Evolutionary conservation across 1,140 invertebrate species (phyloP).

Genomic region (Phocides pigmalion): DNA sequence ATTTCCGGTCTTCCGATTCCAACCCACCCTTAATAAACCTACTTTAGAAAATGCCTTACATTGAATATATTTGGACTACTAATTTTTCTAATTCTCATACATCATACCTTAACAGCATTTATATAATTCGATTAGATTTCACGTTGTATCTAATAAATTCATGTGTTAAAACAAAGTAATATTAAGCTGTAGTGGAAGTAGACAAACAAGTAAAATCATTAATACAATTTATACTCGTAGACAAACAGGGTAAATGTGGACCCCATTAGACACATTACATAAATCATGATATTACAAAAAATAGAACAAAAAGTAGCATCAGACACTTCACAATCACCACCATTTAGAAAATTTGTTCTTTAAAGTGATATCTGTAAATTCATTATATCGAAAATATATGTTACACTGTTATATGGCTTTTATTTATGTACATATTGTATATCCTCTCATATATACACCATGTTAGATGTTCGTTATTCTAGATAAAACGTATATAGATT

Average conservation of each 20-base stretch:
- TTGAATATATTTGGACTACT: constrained; percentile 20
- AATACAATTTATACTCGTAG: constrained; percentile 12
- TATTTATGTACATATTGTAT: constrained; percentile 68
- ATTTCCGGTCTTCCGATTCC: constrained; percentile 37
- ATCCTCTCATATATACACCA: constrained; percentile 35
- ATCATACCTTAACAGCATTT: constrained; percentile 41
- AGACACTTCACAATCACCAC: constrained; percentile 25
- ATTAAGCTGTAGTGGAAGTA: constrained; percentile 20
- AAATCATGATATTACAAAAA: constrained; percentile 3
- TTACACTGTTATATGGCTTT: constrained; percentile 79
- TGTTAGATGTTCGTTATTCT: constrained; percentile 35
- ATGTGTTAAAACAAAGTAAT: constrained; percentile 38
- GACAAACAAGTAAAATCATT: neutral
- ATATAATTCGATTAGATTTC: constrained; percentile 35
- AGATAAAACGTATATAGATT: constrained; percentile 28
- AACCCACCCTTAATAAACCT: constrained; percentile 19
- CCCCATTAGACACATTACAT: constrained; percentile 12
- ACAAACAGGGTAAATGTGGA: constrained; percentile 27
- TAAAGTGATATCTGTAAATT: constrained; percentile 78
- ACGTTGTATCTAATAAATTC: constrained; percentile 34
- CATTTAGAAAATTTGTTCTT: constrained; percentile 51
- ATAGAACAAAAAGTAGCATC: constrained; percentile 17
- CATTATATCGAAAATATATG: constrained; percentile 80
- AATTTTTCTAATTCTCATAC: constrained; percentile 34
- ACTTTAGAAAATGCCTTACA: constrained; percentile 10